These are phyloP conservation scores for Odontesthes bonariensis DNA, from an alignment of 2,113 vertebrate species.

Conservation along the genomic window DNA sequence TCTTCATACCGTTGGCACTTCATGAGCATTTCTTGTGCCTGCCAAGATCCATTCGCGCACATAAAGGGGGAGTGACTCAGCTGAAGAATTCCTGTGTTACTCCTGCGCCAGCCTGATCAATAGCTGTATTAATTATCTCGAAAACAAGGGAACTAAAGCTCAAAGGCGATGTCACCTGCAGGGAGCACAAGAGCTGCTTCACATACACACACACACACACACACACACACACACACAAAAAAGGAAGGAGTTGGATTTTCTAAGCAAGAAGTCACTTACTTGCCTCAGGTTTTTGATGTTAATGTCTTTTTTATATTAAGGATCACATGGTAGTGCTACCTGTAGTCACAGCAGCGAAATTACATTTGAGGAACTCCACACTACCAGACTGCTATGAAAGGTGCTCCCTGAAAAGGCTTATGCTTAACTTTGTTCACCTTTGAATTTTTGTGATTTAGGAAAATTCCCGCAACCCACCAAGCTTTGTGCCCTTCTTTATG, in stretches of 20 bases:
- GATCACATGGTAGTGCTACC: slow-evolving; percentile 15
- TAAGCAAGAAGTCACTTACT: slow-evolving; percentile 16
- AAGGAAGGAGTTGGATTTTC: slow-evolving; percentile 26
- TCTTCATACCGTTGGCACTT: slow-evolving; percentile 42
- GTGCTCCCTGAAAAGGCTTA: background rate
- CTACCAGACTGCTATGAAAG: background rate
- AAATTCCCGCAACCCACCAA: too few species aligned
- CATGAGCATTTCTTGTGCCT: slow-evolving; percentile 41
- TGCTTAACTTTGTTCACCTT: too few species aligned
- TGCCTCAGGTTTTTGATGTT: slow-evolving; percentile 18
- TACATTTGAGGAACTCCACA: background rate
- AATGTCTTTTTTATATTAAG: slow-evolving; percentile 31
- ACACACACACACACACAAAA: background rate
- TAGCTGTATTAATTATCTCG: slow-evolving; percentile 45
- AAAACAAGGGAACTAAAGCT: slow-evolving; percentile 22
- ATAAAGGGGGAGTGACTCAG: slow-evolving; percentile 58
- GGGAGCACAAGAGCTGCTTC: slow-evolving; percentile 24
- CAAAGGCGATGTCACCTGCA: slow-evolving; percentile 42
- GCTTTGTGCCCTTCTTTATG: too few species aligned
- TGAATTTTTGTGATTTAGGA: too few species aligned
- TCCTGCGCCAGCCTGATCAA: slow-evolving; percentile 51
- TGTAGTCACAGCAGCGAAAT: slow-evolving; percentile 9
- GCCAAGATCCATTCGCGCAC: slow-evolving; percentile 51
- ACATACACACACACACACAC: background rate
- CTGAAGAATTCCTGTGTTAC: slow-evolving; percentile 38